Base-by-base conservation (phyloP, 2,888 invertebrate genomes). In the Volucella inanis region DNA sequence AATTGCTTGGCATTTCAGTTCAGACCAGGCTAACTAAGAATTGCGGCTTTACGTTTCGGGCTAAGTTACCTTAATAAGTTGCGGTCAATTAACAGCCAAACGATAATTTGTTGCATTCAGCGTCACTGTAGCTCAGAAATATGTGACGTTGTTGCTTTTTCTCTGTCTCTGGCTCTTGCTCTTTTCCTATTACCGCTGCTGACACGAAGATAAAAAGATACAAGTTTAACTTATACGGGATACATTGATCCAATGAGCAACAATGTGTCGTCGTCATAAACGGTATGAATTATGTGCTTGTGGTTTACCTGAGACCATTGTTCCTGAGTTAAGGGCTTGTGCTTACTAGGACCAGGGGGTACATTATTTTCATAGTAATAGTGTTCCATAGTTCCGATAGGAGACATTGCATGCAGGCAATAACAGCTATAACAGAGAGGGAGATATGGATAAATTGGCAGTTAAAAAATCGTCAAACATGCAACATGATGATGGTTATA, bases 41-140 rank as follows among this genome's bases (percentile, higher is more conserved):
- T 71, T 79, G 45, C 65, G 67, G 67, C 52, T 67, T 31, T 31
- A 31, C 6, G 31, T 31, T 31, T 52, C 10, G 62, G 81, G 85
- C 76, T 81, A 76, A 68, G 76, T 85, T 85, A 81, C 45, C 85
- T 85, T 85, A 85, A 81, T 85, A 85, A 85, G 85, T 85, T 85
- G 85, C 72, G 85, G 85, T 85, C 81, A 85, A 85, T 85, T 85
- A 85, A 85, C 81, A 76, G 81, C 62, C 52, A 22, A 31, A 50
- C 76, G 64, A 85, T 85, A 85, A 85, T 81, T 81, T 85, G 71
- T 49, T 81, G 81, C 68, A 85, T 81, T 70, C 75, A 76, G 55
- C 75, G 80, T 80, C 71, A 71, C 76, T 71, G 74, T 38, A 81
- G 67, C 74, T 47, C 72, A 68, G 54, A 68, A 74, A 71, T 85